Evolutionary conservation across 92 coral and sea anemone species (phyloP), one percentile per base, ranked within the genome.

Genomic region (Phenganax marumi): DNA sequence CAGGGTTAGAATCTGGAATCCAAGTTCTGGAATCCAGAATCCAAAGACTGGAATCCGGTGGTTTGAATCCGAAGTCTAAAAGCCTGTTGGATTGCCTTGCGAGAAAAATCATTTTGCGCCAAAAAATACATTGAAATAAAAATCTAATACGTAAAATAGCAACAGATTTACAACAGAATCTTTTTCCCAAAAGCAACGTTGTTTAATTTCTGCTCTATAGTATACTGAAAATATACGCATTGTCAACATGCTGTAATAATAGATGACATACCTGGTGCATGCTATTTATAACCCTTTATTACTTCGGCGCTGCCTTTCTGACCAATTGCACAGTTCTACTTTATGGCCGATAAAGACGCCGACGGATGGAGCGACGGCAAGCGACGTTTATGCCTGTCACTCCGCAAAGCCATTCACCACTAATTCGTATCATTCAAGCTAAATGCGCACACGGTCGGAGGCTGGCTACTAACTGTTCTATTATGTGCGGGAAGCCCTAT

Each of bases 341-440:
- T 52, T 12, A 50, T 8, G 56, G 52, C 17, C 70, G 50, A 10
- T 18, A 33, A 78, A 61, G 72, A 63, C 50, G 73, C 83, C 83
- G 83, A 43, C 53, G 48, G 22, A 22, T 66, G 24, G 46, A n/a
- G 16, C 8, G 60, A n/a, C 71, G 66, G 72, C 73, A 39, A 62
- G 83, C 8, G 39, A 65, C 83, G 47, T 78, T 62, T 62, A 78
- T 50, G 17, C 48, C 57, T 21, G 33, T 78, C 83, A 60, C 58
- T 78, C 83, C 11, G 19, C 83, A 26, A 17, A 7, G 26, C 73
- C 18, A 78, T 78, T 78, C 54, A 78, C 68, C 43, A 17, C 47
- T 78, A 78, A 78, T 62, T 78, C 81, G 73, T 11, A 18, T 78
- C 83, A 78, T 61, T 78, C 83, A 78, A 61, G 73, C 57, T 78